Percentiles rank a stretch among this genome's conserved stretches.
These are phyloP conservation scores for Drosophila picticornis DNA, from an alignment of 2,888 invertebrate genomes.

Conservation along the genomic window DNA sequence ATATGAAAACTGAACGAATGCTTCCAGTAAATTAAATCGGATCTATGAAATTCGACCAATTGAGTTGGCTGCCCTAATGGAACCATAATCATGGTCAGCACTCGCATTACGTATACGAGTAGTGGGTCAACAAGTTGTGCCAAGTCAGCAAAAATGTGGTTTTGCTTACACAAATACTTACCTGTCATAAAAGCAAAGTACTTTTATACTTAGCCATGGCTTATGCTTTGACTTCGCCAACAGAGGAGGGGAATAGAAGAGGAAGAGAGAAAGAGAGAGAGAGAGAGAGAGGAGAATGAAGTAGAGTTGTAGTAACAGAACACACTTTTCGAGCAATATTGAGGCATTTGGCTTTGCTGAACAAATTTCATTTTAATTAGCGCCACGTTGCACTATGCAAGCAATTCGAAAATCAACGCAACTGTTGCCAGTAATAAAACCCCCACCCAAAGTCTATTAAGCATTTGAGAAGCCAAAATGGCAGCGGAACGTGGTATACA, in stretches of 20 bases:
- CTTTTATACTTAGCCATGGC: conserved; percentile 46
- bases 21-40: background rate
- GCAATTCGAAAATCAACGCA: conserved; percentile 36
- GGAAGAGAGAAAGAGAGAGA: background rate
- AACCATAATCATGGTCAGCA: conserved; percentile 31
- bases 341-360: conserved; percentile 28
- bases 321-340: conserved; percentile 7
- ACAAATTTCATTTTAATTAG: conserved; percentile 69
- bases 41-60: conserved; percentile 4
- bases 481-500: conserved; percentile 32
- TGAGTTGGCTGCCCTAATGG: conserved; percentile 21
- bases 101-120: conserved; percentile 51
- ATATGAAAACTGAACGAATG: background rate
- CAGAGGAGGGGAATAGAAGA: background rate
- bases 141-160: conserved; percentile 65
- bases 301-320: background rate
- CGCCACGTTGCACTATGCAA: conserved; percentile 48
- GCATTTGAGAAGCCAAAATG: conserved; percentile 66
- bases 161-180: conserved; percentile 65
- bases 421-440: conserved; percentile 60
- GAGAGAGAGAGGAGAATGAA: background rate
- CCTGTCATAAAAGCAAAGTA: conserved; percentile 69
- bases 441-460: conserved; percentile 68
- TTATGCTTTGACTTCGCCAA: conserved; percentile 26
- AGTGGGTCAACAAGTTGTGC: conserved; percentile 57